These are phyloP conservation scores for Batillaria attramentaria DNA, from an alignment of 1,140 invertebrate species.

Conservation along the genomic window DNA sequence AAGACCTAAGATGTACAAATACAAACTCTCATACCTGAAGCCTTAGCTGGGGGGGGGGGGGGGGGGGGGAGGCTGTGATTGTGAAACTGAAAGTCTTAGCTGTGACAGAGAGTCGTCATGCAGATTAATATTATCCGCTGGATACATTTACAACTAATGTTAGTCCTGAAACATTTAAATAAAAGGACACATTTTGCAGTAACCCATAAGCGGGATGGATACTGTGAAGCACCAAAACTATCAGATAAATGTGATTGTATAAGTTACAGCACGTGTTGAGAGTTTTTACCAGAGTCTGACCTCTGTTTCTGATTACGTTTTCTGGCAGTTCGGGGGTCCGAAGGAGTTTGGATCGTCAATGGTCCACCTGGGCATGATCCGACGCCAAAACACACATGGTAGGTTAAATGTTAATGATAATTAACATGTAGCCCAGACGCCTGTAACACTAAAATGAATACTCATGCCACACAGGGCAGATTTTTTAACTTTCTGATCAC, in stretches of 20 bases:
- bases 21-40: too few relatives aligned
- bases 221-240: not conserved
- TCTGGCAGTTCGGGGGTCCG: slow-evolving; percentile 59
- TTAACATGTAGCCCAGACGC: not conserved
- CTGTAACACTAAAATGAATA: too few relatives aligned
- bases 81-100: too few relatives aligned
- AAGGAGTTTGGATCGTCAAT: slow-evolving; percentile 62
- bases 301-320: not conserved
- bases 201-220: not conserved
- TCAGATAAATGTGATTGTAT: not conserved
- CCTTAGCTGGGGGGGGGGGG: too few relatives aligned
- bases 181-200: not conserved
- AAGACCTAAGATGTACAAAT: too few relatives aligned
- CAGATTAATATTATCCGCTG: too few relatives aligned
- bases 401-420: not conserved
- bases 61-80: too few relatives aligned
- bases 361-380: slow-evolving; percentile 50
- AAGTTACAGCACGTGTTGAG: not conserved
- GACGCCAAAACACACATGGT: slow-evolving; percentile 46
- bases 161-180: not conserved
- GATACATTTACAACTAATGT: too few relatives aligned
- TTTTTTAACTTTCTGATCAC: not conserved
- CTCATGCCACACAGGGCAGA: too few relatives aligned
- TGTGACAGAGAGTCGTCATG: too few relatives aligned
- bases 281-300: not conserved